Base-by-base conservation (phyloP, 2,113 vertebrate species). In the Arvicanthis niloticus region DNA sequence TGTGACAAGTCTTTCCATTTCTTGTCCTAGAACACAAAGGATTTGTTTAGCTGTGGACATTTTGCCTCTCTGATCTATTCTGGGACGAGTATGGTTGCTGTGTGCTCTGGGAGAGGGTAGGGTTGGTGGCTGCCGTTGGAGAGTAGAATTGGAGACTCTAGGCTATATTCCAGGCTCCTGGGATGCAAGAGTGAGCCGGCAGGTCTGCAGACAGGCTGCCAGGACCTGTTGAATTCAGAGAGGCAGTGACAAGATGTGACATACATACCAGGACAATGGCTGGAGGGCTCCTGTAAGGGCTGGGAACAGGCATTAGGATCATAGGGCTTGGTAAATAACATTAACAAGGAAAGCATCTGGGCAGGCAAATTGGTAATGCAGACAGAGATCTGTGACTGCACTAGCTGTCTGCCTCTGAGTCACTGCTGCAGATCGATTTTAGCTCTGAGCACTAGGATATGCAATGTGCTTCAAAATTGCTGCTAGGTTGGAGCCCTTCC, bases 361-460 rank as follows among this genome's bases (percentile, higher is more conserved):
- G 58, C 62, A 86, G 96, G 88, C 75, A 93, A 81, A 96, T 94
- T 95, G 60, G 68, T 53, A 93, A 96, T 87, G 91, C 95, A 97
- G 97, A 96, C 96, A 93, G 77, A 84, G 82, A 89, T 68, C 73
- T 37, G 12, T 78, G 93, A 76, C 93, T 93, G 81, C 2, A 5
- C 76, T 45, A 85, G 42, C 87, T 91, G 87, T 34, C 94, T 95
- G 77, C 82, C 86, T 94, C 45, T 95, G 97, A 97, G 89, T 97
- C 93, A 95, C 89, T n/a, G 92, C 82, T 91, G 93, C 56, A 1
- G 48, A 88, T 93, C 2, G 16, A 95, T 96, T 94, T 88, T 58
- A 85, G 73, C 22, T 7, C 85, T 16, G 42, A 84, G 67, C 51
- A 9, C 67, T 82, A 19, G 48, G 72, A 37, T 73, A 16, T 88